These are phyloP conservation scores for Crematogaster levior DNA, from an alignment of 2,888 invertebrate species.

Conservation along the genomic window DNA sequence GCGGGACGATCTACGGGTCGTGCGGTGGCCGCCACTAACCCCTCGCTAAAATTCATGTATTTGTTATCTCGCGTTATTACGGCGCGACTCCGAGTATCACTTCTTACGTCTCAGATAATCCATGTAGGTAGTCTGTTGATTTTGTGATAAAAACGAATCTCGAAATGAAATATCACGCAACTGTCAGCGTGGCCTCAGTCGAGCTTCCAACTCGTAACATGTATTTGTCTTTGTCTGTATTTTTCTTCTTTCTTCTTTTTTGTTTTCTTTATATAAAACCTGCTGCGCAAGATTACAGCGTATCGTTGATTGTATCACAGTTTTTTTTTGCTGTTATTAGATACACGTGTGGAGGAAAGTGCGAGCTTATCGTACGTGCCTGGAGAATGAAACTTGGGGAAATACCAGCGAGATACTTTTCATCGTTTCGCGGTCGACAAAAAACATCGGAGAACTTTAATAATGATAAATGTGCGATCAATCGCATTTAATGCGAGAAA, in stretches of 20 bases:
- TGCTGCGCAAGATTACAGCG: conserved; percentile 27
- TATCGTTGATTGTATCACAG: conserved; percentile 22
- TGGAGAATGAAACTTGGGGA: conserved; percentile 25
- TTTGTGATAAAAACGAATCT: conserved; percentile 36
- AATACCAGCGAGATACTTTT: neutral
- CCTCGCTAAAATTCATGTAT: conserved; percentile 15
- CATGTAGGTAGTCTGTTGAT: conserved; percentile 18
- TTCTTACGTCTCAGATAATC: conserved; percentile 6
- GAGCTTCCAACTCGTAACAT: neutral
- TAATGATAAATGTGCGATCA: conserved; percentile 5
- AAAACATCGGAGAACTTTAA: neutral
- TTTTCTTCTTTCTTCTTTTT: neutral
- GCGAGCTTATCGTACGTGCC: conserved; percentile 4
- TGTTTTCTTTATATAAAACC: conserved; percentile 2
- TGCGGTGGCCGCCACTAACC: neutral
- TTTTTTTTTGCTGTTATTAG: neutral
- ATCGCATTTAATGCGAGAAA: conserved; percentile 17
- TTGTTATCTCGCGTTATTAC: conserved; percentile 25
- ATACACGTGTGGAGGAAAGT: conserved; percentile 6
- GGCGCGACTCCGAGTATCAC: neutral
- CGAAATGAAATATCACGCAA: conserved; percentile 17
- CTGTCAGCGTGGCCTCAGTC: neutral
- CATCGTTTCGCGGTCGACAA: neutral
- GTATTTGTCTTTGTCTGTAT: neutral
- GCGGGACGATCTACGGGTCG: neutral